These are phyloP conservation scores for Stegana nigrithorax DNA, from an alignment of 2,888 invertebrate species.

Conservation along the genomic window DNA sequence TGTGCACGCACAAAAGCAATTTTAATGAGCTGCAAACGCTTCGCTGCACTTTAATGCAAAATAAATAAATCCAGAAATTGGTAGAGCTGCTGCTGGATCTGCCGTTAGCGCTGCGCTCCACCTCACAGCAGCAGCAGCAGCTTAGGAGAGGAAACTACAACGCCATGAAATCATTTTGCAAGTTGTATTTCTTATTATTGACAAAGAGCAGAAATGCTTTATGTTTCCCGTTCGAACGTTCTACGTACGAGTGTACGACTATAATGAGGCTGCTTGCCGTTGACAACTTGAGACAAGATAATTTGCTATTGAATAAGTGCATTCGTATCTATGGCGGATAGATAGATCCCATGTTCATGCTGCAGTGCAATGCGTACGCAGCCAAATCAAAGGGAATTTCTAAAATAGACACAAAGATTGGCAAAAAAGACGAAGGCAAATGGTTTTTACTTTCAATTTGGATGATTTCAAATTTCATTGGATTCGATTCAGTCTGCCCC, in stretches of 20 bases:
- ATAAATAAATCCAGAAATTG: slow-evolving; percentile 47
- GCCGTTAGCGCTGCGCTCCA: not conserved
- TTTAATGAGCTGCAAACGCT: slow-evolving; percentile 54
- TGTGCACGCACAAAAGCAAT: slow-evolving; percentile 40
- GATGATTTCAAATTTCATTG: not conserved
- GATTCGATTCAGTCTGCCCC: not conserved
- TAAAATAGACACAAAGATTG: no score
- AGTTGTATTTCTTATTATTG: no score
- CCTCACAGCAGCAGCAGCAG: not conserved
- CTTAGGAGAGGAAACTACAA: slow-evolving; percentile 22
- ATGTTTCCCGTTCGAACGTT: no score
- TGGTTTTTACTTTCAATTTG: not conserved
- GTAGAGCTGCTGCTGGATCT: not conserved
- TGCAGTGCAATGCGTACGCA: not conserved
- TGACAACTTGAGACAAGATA: slow-evolving; percentile 60
- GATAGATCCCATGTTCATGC: not conserved
- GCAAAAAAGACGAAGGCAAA: no score
- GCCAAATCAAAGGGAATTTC: not conserved
- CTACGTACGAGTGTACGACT: no score
- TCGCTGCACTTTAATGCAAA: slow-evolving; percentile 57
- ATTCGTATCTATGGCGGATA: slow-evolving; percentile 9
- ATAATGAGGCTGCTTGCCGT: slow-evolving; percentile 30
- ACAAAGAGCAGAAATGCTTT: no score
- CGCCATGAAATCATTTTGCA: not conserved
- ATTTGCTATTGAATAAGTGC: slow-evolving; percentile 49